These are phyloP conservation scores for Eutrigla gurnardus DNA, from an alignment of 2,797 vertebrate species.

Conservation along the genomic window DNA sequence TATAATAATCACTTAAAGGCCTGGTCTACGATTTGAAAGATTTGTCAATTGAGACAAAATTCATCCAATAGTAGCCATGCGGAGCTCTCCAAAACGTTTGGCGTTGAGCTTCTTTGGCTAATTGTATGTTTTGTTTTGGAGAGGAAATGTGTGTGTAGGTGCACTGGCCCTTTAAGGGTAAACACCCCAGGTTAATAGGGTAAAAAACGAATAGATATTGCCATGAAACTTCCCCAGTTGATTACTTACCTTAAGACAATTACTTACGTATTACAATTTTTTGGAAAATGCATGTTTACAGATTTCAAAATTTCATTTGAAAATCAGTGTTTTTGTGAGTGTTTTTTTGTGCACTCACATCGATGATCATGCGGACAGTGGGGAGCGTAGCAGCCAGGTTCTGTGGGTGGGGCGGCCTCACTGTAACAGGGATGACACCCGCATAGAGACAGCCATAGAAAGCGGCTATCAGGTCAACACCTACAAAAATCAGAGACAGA, in stretches of 20 bases:
- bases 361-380: slow-evolving; percentile 98
- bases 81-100: not conserved
- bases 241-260: not conserved
- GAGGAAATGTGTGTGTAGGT: not conserved
- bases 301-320: not conserved
- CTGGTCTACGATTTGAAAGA: too few relatives aligned
- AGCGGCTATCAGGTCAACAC: slow-evolving; percentile 91
- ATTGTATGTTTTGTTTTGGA: not conserved
- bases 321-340: not conserved
- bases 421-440: slow-evolving; percentile 95
- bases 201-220: too few relatives aligned
- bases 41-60: too few relatives aligned
- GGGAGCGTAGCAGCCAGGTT: slow-evolving; percentile 95
- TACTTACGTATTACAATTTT: not conserved
- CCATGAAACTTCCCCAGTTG: too few relatives aligned
- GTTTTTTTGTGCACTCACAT: slow-evolving; percentile 81
- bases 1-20: not conserved
- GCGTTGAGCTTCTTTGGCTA: not conserved
- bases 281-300: not conserved
- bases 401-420: slow-evolving; percentile 95
- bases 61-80: too few relatives aligned
- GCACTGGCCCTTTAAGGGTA: too few relatives aligned
- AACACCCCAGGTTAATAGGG: too few relatives aligned
- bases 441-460: slow-evolving; percentile 98
- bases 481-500: slow-evolving; percentile 50